Base-by-base conservation (phyloP, 2,888 invertebrate genomes). In the Agonopterix heracliana region DNA sequence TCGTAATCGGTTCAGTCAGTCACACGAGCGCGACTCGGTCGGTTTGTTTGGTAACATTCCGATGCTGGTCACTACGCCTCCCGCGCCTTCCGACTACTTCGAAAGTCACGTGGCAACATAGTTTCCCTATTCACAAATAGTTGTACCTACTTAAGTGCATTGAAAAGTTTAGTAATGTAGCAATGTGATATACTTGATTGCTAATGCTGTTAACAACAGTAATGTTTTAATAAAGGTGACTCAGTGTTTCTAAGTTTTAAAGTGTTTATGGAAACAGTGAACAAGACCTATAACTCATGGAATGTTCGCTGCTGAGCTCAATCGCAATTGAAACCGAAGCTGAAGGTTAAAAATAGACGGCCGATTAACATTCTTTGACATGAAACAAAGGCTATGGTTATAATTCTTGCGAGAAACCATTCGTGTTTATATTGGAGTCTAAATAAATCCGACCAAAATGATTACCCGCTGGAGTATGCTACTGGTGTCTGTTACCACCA, bases 161-260 rank as follows among this genome's bases (percentile, higher is more conserved):
- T 41, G 38, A 45, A 10, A 34, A 11, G 12, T 17, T 54, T 52
- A 55, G 63, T 45, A 44, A 64, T 67, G 69, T 9, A 14, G 26
- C 41, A 44, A 64, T 68, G 69, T 75, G 68, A 71, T 63, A 54
- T 59, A 45, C 45, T 60, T 55, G 57, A 66, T 63, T 61, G 61
- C 49, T 48, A 44, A 56, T 56, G 46, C 50, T 59, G 56, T 70
- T 65, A 61, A 66, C 55, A 67, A 67, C 68, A 68, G 63, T 54
- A 68, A 68, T 66, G 64, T 64, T 69, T 61, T 53, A 66, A 76
- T 64, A 66, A 61, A 68, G 76, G 79, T 84, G 83, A 81, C 71
- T 79, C 76, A 81, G 82, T 85, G 41, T 9, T 77, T 68, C 61
- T 54, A 57, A 72, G 72, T 70, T 74, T 73, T 70, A 64, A 53